A percentile compares a stretch with the other conserved stretches of the same genome.
These are phyloP conservation scores for Ips typographus DNA, from an alignment of 1,140 invertebrate species.

Conservation along the genomic window DNA sequence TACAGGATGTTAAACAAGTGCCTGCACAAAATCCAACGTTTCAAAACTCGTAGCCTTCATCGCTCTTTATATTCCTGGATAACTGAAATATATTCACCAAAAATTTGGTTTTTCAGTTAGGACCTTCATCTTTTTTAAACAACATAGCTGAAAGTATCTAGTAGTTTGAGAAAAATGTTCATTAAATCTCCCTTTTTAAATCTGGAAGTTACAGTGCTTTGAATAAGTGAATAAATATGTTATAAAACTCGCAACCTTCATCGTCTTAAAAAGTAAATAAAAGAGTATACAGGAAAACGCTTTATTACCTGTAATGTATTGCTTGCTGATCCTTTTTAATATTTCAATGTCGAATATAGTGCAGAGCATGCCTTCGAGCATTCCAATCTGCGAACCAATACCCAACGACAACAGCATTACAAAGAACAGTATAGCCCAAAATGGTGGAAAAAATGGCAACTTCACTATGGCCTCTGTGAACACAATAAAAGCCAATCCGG, in stretches of 20 bases:
- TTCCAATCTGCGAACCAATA: constrained; percentile 88
- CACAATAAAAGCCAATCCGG: constrained; percentile 88
- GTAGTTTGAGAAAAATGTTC: background rate
- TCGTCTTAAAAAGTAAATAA: background rate
- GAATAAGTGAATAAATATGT: background rate
- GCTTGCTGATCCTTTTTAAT: constrained; percentile 83
- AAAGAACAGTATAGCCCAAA: constrained; percentile 93
- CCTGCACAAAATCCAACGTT: too few species aligned
- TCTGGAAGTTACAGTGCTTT: background rate
- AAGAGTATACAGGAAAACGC: background rate
- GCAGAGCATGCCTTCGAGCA: constrained; percentile 89
- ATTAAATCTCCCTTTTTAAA: background rate
- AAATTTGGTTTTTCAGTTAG: too few species aligned
- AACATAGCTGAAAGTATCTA: background rate
- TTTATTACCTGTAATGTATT: constrained; percentile 75
- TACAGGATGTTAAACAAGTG: too few species aligned
- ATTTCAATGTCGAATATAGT: constrained; percentile 91
- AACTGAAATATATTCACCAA: too few species aligned
- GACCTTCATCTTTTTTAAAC: too few species aligned
- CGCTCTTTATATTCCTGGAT: too few species aligned
- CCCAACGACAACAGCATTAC: constrained; percentile 88
- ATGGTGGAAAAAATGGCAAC: constrained; percentile 77
- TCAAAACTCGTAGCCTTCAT: too few species aligned
- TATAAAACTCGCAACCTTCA: background rate
- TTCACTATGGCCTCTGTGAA: constrained; percentile 91